Evolutionary conservation across 2,888 invertebrate genomes (phyloP).

Genomic region (Leuctra nigra): DNA sequence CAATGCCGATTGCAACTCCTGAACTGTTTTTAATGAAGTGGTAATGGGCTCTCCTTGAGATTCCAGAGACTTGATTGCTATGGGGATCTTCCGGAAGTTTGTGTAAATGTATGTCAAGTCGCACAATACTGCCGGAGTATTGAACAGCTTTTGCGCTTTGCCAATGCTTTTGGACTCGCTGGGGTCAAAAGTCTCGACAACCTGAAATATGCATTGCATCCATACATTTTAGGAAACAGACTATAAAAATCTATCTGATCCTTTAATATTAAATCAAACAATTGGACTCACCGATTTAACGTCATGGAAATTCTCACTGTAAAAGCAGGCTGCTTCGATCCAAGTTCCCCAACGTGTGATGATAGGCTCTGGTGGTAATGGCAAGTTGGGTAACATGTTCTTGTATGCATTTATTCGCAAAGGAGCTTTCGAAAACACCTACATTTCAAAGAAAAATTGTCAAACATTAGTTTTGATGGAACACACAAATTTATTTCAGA

Average conservation of each 20-base stretch:
- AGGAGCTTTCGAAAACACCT: slow-evolving; percentile 34
- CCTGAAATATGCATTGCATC: neutral
- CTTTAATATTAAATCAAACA: neutral
- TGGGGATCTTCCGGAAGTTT: neutral
- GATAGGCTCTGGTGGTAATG: slow-evolving; percentile 34
- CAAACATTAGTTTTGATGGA: too few species aligned
- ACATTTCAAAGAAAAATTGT: too few species aligned
- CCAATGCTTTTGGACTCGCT: neutral
- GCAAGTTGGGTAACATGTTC: slow-evolving; percentile 31
- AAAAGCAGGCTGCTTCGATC: slow-evolving; percentile 34
- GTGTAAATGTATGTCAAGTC: slow-evolving; percentile 13
- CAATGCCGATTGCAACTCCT: neutral
- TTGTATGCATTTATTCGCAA: slow-evolving; percentile 32
- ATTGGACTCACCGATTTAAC: slow-evolving; percentile 21
- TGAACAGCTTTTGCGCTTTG: neutral
- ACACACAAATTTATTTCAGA: too few species aligned
- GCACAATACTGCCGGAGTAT: neutral
- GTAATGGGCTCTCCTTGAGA: neutral
- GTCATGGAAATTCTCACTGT: slow-evolving; percentile 28
- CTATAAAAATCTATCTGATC: neutral
- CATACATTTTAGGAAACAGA: neutral
- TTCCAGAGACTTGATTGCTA: slow-evolving; percentile 1
- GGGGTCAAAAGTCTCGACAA: neutral
- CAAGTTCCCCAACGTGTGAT: slow-evolving; percentile 35
- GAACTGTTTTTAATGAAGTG: neutral